Percentiles rank a stretch among this genome's conserved stretches.
Conservation (phyloP, 2,888 invertebrate genomes). For the Metopia argyrocephala region DNA sequence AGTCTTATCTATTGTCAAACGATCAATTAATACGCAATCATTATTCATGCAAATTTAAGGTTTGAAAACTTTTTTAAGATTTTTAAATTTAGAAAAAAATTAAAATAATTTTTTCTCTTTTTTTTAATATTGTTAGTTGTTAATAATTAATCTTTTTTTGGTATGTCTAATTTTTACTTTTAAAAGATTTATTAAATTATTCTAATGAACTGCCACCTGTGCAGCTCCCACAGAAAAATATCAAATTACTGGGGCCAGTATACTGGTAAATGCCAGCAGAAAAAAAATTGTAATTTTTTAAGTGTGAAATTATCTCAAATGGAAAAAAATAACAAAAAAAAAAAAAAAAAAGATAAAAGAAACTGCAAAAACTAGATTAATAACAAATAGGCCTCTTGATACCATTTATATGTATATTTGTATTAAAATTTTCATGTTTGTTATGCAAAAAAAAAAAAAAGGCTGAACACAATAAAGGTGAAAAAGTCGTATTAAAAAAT, state of each 20-base stretch:
- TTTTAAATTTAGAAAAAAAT: background rate
- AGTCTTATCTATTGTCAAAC: conserved; percentile 26
- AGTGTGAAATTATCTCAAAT: conserved; percentile 55
- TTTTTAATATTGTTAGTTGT: conserved; percentile 7
- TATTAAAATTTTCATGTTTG: conserved; percentile 50
- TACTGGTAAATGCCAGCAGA: background rate
- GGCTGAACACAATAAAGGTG: conserved; percentile 2
- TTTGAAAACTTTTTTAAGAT: background rate
- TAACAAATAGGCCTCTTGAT: conserved; percentile 61
- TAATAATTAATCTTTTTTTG: conserved; percentile 51
- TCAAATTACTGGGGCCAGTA: conserved; percentile 13
- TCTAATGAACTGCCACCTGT: conserved; percentile 61
- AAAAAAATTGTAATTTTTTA: conserved; percentile 50
- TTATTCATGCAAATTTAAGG: conserved; percentile 8
- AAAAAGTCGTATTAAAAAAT: conserved; percentile 1
- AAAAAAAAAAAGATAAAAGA: conserved; percentile 31
- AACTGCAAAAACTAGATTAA: conserved; percentile 46
- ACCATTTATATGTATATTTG: too few species aligned
- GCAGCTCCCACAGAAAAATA: conserved; percentile 54
- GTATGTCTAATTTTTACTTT: conserved; percentile 46
- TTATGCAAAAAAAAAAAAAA: conserved; percentile 14
- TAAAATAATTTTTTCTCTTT: background rate
- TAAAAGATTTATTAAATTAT: conserved; percentile 59
- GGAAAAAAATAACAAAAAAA: conserved; percentile 17
- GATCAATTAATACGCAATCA: background rate